phyloP scores from a whole-genome alignment of 2,888 invertebrate species.

The Yponomeuta evonymella region DNA sequence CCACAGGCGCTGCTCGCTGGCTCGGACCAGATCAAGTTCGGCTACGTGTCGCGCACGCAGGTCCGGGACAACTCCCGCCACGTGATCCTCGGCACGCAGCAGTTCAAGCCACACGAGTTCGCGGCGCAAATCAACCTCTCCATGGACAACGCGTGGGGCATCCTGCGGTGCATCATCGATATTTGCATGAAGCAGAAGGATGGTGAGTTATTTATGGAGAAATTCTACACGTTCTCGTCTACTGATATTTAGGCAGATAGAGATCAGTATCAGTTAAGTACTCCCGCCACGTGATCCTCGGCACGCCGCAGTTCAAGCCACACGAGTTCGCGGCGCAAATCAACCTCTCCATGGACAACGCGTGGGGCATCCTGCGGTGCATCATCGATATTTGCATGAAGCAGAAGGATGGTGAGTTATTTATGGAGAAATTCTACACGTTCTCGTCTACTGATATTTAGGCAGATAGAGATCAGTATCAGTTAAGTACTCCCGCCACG shows the following conservation, averaged over 20 bases:
- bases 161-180: slow-evolving; percentile 97
- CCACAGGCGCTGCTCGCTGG: slow-evolving; percentile 91
- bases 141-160: slow-evolving; percentile 99
- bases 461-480: too few relatives aligned
- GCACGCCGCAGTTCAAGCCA: slow-evolving; percentile 98
- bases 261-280: slow-evolving; percentile 38
- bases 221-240: too few relatives aligned
- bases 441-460: too few relatives aligned
- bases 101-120: slow-evolving; percentile 98
- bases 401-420: slow-evolving; percentile 88
- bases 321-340: slow-evolving; percentile 99
- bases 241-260: too few relatives aligned
- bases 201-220: slow-evolving; percentile 69
- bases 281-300: slow-evolving; percentile 96
- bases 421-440: too few relatives aligned
- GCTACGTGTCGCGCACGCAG: slow-evolving; percentile 97
- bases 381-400: slow-evolving; percentile 98
- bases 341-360: slow-evolving; percentile 99
- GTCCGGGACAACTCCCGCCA: slow-evolving; percentile 96
- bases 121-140: slow-evolving; percentile 98
- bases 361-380: slow-evolving; percentile 98
- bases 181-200: slow-evolving; percentile 97
- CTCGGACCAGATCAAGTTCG: slow-evolving; percentile 98
- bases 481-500: slow-evolving; percentile 85
- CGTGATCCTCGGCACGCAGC: slow-evolving; percentile 97